phyloP scores from a whole-genome alignment of 2,888 invertebrate species.

The Spodoptera exigua region DNA sequence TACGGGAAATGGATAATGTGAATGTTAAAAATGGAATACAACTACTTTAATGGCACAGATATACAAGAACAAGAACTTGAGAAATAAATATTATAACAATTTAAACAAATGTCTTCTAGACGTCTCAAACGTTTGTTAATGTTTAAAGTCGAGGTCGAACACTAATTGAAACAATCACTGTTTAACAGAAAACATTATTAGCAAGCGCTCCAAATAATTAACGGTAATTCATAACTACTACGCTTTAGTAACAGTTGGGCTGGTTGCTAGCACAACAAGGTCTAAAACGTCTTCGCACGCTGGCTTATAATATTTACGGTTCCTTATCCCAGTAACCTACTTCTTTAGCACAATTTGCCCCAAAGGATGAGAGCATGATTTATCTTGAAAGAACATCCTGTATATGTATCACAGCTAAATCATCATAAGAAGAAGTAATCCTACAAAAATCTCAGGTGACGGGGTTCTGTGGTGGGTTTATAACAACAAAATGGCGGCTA shows the following conservation, averaged over 20 bases:
- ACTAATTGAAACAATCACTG: too few species aligned
- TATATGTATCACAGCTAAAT: constrained; percentile 44
- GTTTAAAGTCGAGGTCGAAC: too few species aligned
- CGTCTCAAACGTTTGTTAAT: too few species aligned
- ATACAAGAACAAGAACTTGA: too few species aligned
- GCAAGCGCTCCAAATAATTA: too few species aligned
- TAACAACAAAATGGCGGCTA: constrained; percentile 56
- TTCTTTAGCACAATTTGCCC: constrained; percentile 14
- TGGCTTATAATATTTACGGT: constrained; percentile 4
- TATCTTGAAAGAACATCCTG: constrained; percentile 38
- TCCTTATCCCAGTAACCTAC: constrained; percentile 8
- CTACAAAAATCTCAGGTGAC: constrained; percentile 57
- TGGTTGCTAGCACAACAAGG: not conserved
- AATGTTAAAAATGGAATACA: too few species aligned
- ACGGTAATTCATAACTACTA: constrained; percentile 3
- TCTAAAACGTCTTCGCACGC: not conserved
- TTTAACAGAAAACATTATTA: too few species aligned
- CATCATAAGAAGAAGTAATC: constrained; percentile 48
- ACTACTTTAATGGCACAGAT: too few species aligned
- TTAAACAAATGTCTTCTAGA: too few species aligned
- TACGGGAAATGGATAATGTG: too few species aligned
- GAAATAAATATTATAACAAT: too few species aligned
- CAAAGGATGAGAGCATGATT: constrained; percentile 34
- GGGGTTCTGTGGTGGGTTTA: constrained; percentile 35
- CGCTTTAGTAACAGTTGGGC: not conserved